A percentile compares a stretch with the other conserved stretches of the same genome.
Evolutionary conservation across 2,797 vertebrate genomes (phyloP).

Genomic region (Helarctos malayanus): DNA sequence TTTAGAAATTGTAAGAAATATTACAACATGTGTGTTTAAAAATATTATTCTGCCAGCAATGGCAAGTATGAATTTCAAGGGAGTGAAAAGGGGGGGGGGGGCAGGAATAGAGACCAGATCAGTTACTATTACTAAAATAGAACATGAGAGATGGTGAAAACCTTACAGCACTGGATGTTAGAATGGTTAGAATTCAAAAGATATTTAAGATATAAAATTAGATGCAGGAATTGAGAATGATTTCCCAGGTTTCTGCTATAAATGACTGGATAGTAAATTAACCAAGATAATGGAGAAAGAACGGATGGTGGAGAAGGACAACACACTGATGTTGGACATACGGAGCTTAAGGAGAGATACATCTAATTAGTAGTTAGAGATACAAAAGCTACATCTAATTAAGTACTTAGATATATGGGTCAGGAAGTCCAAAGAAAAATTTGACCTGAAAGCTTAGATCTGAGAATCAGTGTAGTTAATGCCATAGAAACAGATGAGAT

Average conservation of each 20-base stretch:
- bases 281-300: conserved; percentile 23
- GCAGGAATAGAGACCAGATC: background rate
- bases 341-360: background rate
- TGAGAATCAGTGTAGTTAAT: background rate
- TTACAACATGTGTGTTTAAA: background rate
- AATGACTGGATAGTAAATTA: background rate
- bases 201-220: conserved; percentile 13
- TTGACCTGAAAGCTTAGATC: background rate
- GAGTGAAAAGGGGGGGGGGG: background rate
- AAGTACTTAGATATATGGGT: background rate
- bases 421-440: background rate
- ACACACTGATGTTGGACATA: background rate
- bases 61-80: background rate
- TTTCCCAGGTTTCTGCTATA: background rate
- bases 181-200: background rate
- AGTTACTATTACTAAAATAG: background rate
- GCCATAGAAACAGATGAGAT: background rate
- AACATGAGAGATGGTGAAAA: background rate
- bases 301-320: conserved; percentile 21
- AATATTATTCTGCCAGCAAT: background rate
- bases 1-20: background rate
- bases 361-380: background rate
- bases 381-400: background rate
- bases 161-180: background rate
- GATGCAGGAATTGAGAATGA: background rate